Evolutionary conservation across 2,888 invertebrate genomes (phyloP), one percentile per base, ranked within the genome.

Genomic region (Tryphoninae sp.): DNA sequence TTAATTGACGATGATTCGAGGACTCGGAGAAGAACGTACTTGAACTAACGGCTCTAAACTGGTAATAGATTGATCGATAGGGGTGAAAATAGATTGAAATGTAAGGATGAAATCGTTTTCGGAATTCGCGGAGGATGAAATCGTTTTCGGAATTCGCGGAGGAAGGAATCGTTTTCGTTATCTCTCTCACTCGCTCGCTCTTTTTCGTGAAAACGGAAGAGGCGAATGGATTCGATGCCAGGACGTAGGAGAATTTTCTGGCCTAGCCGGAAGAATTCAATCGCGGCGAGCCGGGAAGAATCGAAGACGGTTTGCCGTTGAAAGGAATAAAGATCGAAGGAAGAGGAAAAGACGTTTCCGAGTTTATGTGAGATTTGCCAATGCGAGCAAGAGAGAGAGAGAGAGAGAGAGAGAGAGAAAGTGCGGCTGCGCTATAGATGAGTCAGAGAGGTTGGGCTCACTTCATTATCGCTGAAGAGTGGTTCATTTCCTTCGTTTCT

Each of bases 381-480:
- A 49, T 51, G 58, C 26, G 55, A 74, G 61, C 49, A 51, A 72
- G 26, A 67, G 22, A n/a, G 53, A 51, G 19, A 22, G 33, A 11
- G 23, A 59, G 19, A 8, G n/a, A 53, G 51, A 67, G 23, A 55
- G 23, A 53, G 53, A 49, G 75, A 76, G 65, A 49, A 55, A 42
- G 26, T 51, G 49, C 40, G 45, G 58, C 53, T 78, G 26, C 22
- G 65, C 51, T 65, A 62, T 67, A 45, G 72, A 49, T 42, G 62
- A 67, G 61, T 45, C 55, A 26, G 61, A 23, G 61, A 51, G 72
- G 33, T 22, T 51, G 73, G 58, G 49, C 78, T 76, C 59, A 76
- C 79, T 80, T 81, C 83, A 83, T 83, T 82, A 83, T 81, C 69
- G 58, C 62, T 45, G 61, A 71, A 74, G 73, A 83, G 81, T 74